Evolutionary conservation across 2,113 vertebrate species (phyloP).

Genomic region (Myotis lucifugus): DNA sequence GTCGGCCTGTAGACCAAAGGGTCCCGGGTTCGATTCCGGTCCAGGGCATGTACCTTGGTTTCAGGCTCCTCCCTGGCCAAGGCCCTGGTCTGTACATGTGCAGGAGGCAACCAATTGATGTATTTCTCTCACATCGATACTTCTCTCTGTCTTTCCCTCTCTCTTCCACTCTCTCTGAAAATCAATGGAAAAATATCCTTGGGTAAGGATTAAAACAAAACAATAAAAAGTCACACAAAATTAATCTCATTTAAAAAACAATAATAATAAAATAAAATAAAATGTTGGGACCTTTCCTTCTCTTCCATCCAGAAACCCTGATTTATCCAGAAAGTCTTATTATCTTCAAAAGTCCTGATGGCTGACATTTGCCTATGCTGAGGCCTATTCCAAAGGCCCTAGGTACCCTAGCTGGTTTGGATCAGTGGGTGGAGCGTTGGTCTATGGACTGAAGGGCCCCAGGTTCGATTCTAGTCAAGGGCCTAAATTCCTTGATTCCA

Average conservation of each 20-base stretch:
- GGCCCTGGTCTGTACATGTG: background rate
- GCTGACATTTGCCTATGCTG: background rate
- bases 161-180: background rate
- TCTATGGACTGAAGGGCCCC: no score
- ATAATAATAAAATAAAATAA: background rate
- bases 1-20: no score
- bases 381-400: background rate
- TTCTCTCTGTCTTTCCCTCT: background rate
- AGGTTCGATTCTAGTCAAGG: no score
- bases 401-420: background rate
- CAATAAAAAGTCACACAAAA: background rate
- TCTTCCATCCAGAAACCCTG: constrained; percentile 33
- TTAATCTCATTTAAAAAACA: background rate
- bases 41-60: no score
- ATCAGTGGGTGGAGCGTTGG: no score
- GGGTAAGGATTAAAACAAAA: background rate
- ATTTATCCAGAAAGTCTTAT: background rate
- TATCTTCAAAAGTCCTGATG: background rate
- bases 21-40: no score
- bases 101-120: background rate
- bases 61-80: no score
- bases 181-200: background rate
- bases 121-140: background rate
- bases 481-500: no score
- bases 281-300: background rate